phyloP scores from a whole-genome alignment of 2,888 invertebrate species.

The Epistrophe eligans region DNA sequence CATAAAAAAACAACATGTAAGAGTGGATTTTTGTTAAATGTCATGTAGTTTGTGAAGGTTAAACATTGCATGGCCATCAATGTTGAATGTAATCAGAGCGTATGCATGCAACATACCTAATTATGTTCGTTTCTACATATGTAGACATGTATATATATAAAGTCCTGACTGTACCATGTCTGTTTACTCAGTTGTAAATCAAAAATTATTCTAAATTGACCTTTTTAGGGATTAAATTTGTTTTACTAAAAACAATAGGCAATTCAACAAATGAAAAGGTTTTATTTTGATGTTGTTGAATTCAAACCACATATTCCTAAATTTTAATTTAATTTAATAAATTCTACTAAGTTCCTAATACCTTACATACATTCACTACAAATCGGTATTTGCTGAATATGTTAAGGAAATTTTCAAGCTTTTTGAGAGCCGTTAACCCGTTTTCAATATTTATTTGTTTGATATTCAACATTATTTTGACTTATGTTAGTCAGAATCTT shows the following conservation, averaged over 20 bases:
- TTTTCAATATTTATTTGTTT: no score
- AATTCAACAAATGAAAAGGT: not conserved
- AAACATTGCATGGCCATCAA: conserved; percentile 18
- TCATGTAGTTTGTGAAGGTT: conserved; percentile 31
- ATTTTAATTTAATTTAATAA: no score
- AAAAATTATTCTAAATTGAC: conserved; percentile 5
- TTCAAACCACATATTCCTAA: no score
- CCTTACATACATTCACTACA: no score
- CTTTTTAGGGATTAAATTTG: not conserved
- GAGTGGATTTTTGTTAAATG: conserved; percentile 17
- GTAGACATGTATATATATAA: no score
- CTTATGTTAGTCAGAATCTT: no score
- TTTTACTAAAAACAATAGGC: not conserved
- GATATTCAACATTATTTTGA: no score
- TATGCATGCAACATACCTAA: not conserved
- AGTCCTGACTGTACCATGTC: not conserved
- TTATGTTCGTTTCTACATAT: not conserved
- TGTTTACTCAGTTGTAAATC: conserved; percentile 14
- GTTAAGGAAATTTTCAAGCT: no score
- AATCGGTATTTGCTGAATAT: no score
- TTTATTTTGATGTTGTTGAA: no score
- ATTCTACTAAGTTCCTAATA: no score
- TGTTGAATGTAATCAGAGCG: conserved; percentile 17
- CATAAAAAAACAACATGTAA: conserved; percentile 55
- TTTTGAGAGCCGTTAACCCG: no score